Evolutionary conservation across 2,797 vertebrate genomes (phyloP).

Genomic region (Alcedo quadribrachys): DNA sequence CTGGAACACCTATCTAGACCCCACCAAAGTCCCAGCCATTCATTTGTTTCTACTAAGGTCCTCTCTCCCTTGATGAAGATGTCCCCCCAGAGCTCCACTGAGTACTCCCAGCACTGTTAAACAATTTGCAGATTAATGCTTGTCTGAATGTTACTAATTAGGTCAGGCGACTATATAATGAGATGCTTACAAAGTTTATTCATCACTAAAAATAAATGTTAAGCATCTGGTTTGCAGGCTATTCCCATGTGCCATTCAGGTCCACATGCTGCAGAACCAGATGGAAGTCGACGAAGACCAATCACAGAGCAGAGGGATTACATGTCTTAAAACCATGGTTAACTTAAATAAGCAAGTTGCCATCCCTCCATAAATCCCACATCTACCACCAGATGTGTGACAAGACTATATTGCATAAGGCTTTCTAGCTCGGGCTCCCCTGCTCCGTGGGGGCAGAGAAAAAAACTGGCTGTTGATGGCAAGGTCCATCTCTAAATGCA

Average conservation of each 20-base stretch:
- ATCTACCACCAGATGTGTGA: constrained; percentile 45
- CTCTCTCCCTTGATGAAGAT: background rate
- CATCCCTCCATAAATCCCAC: constrained; percentile 53
- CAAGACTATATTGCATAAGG: background rate
- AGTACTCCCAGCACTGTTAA: background rate
- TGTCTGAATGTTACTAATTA: constrained; percentile 67
- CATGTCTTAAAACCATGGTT: constrained; percentile 52
- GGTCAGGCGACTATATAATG: constrained; percentile 60
- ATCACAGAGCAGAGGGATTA: constrained; percentile 13
- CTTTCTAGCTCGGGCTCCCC: background rate
- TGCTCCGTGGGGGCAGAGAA: background rate
- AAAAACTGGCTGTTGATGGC: background rate
- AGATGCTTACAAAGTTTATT: constrained; percentile 70
- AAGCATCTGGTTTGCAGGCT: constrained; percentile 63
- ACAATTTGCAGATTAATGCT: constrained; percentile 46
- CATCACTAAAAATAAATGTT: constrained; percentile 71
- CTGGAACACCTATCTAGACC: background rate
- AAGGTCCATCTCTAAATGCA: background rate
- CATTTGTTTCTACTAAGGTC: background rate
- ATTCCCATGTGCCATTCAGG: constrained; percentile 59
- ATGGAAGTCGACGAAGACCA: constrained; percentile 62
- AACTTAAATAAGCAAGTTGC: constrained; percentile 65
- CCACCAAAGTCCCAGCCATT: background rate
- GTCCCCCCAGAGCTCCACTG: constrained; percentile 6
- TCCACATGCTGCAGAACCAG: constrained; percentile 21